Evolutionary conservation across 2,888 invertebrate species (phyloP).

Genomic region (Sinhomidia bicolor): DNA sequence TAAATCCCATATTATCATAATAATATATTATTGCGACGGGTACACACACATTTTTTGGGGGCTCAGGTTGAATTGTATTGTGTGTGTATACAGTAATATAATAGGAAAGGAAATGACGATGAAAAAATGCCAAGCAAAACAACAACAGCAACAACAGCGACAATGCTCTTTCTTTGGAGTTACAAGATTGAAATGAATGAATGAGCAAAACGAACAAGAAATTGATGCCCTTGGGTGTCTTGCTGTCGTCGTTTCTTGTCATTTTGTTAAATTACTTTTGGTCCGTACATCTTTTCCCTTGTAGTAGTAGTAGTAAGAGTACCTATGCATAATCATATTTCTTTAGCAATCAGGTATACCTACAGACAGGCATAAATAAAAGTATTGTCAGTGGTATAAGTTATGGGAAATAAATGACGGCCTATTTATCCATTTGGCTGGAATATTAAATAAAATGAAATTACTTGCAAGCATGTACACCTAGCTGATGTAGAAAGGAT

Average conservation of each 20-base stretch:
- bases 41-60: background rate
- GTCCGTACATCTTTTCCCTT: background rate
- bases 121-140: slow-evolving; percentile 37
- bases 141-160: too few species aligned
- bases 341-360: too few species aligned
- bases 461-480: too few species aligned
- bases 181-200: slow-evolving; percentile 43
- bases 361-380: background rate
- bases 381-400: too few species aligned
- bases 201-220: slow-evolving; percentile 11
- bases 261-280: slow-evolving; percentile 19
- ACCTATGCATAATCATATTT: background rate
- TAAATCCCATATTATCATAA: background rate
- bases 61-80: too few species aligned
- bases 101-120: background rate
- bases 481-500: too few species aligned
- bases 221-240: slow-evolving; percentile 54
- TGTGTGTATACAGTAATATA: background rate
- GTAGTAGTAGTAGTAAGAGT: background rate
- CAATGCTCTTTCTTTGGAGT: background rate
- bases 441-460: too few species aligned
- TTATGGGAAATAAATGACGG: too few species aligned
- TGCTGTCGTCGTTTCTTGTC: slow-evolving; percentile 43
- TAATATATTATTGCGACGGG: background rate
- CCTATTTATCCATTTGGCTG: too few species aligned